phyloP scores from a whole-genome alignment of 2,888 invertebrate genomes.

The Tholera decimalis region DNA sequence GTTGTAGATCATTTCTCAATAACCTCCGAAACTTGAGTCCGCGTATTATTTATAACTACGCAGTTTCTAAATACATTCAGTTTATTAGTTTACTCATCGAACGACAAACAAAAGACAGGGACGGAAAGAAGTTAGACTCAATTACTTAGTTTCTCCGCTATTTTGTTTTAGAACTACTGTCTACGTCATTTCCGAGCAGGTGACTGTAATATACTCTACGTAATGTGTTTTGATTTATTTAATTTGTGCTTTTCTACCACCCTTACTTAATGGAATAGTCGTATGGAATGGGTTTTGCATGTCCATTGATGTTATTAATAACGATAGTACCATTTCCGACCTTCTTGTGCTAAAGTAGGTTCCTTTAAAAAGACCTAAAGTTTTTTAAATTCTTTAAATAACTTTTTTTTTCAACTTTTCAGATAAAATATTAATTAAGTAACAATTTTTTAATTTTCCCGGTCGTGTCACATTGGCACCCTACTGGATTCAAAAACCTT shows the following conservation, averaged over 20 bases:
- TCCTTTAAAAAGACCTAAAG: too few relatives aligned
- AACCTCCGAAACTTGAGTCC: neutral
- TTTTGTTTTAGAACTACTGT: constrained; percentile 36
- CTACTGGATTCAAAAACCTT: too few relatives aligned
- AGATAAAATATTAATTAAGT: too few relatives aligned
- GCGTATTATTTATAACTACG: constrained; percentile 31
- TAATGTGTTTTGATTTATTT: constrained; percentile 39
- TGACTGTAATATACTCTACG: constrained; percentile 28
- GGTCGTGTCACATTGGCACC: too few relatives aligned
- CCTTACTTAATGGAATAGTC: neutral
- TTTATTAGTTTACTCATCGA: constrained; percentile 54
- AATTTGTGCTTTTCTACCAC: constrained; percentile 1
- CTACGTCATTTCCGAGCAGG: neutral
- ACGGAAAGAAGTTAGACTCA: constrained; percentile 43
- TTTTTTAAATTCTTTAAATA: too few relatives aligned
- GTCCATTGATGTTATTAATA: neutral
- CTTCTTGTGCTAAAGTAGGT: neutral
- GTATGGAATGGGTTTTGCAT: constrained; percentile 18
- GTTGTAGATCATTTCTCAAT: neutral
- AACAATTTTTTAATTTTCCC: too few relatives aligned
- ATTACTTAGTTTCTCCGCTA: constrained; percentile 42
- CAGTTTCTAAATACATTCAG: constrained; percentile 36
- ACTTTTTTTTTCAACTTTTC: too few relatives aligned
- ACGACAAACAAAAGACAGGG: constrained; percentile 45
- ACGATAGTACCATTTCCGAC: too few relatives aligned